Conservation (phyloP, 2,113 vertebrate genomes). For the Paraplagusia blochii region DNA sequence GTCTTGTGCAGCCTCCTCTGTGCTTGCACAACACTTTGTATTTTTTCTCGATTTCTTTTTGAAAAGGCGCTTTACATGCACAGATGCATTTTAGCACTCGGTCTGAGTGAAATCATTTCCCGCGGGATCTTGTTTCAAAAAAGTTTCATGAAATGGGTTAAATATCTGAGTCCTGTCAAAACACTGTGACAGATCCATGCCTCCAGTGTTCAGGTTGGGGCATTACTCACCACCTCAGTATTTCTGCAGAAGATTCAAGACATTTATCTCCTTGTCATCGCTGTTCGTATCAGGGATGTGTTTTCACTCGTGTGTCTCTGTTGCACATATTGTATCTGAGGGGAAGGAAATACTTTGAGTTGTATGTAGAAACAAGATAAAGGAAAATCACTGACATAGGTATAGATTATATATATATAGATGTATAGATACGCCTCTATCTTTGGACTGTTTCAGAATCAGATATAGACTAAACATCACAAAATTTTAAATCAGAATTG, state of each 20-base stretch:
- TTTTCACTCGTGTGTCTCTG: conserved; percentile 33
- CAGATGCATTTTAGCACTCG: not conserved
- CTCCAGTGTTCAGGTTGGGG: conserved; percentile 17
- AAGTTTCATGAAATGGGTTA: conserved; percentile 19
- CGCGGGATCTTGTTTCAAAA: conserved; percentile 7
- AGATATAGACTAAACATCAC: too few relatives aligned
- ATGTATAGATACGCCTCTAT: too few relatives aligned
- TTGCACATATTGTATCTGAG: conserved; percentile 12
- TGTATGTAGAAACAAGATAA: too few relatives aligned
- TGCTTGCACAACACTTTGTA: not conserved
- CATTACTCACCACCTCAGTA: conserved; percentile 56
- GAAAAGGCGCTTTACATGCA: conserved; percentile 5
- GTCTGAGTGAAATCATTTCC: conserved; percentile 18
- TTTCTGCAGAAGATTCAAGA: conserved; percentile 47
- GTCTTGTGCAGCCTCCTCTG: not conserved
- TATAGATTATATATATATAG: too few relatives aligned
- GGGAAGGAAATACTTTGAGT: too few relatives aligned
- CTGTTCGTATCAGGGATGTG: conserved; percentile 35
- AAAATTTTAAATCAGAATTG: too few relatives aligned
- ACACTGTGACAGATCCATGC: conserved; percentile 16
- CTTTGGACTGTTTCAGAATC: too few relatives aligned
- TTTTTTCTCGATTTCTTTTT: not conserved
- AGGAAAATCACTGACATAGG: too few relatives aligned
- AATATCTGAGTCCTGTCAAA: conserved; percentile 35
- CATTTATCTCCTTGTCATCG: conserved; percentile 38